Percentiles rank a stretch among this genome's conserved stretches.
These are phyloP conservation scores for Aphidius gifuensis DNA, from an alignment of 1,140 invertebrate genomes.

Conservation along the genomic window DNA sequence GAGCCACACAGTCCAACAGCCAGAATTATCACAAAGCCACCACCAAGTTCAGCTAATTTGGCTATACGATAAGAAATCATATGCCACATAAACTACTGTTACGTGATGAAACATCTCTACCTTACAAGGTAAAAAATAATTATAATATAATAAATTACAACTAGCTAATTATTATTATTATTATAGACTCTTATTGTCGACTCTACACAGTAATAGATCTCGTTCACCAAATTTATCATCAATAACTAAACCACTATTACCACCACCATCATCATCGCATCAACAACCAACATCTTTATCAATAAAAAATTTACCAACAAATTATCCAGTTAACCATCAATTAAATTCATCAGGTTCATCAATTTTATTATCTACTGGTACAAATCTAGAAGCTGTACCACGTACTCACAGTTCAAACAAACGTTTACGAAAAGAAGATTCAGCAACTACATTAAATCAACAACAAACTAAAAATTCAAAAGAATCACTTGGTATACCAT, in stretches of 20 bases:
- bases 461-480: conserved; percentile 13
- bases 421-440: conserved; percentile 59
- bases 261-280: neutral
- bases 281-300: conserved; percentile 23
- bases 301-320: too few species aligned
- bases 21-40: conserved; percentile 44
- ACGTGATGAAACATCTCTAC: conserved; percentile 37
- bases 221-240: conserved; percentile 46
- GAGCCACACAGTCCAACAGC: conserved; percentile 47
- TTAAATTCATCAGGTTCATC: conserved; percentile 37
- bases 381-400: conserved; percentile 54
- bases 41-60: conserved; percentile 47
- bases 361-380: conserved; percentile 26
- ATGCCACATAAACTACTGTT: conserved; percentile 51
- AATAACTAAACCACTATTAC: conserved; percentile 33
- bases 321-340: conserved; percentile 34
- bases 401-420: conserved; percentile 64
- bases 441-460: neutral
- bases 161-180: neutral
- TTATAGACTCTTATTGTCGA: conserved; percentile 43
- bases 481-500: conserved; percentile 15
- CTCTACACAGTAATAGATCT: conserved; percentile 45
- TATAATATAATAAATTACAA: neutral
- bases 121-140: conserved; percentile 37
- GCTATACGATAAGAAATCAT: conserved; percentile 3